Evolutionary conservation across 2,797 vertebrate genomes (phyloP).

Genomic region (Eremophila alpestris): DNA sequence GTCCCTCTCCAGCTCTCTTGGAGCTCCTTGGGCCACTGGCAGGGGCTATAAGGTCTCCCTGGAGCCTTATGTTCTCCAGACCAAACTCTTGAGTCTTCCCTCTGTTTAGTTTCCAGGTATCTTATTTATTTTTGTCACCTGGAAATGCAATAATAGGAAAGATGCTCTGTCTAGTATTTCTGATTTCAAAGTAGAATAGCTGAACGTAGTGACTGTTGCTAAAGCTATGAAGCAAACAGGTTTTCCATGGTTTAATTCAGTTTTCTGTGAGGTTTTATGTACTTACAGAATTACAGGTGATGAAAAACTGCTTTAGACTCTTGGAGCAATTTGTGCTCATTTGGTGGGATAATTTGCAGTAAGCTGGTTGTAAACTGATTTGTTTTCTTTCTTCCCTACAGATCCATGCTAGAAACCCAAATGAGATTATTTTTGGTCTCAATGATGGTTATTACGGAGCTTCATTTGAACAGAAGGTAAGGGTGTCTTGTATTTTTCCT

Average conservation of each 20-base stretch:
- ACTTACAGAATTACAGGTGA: neutral
- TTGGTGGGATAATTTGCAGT: neutral
- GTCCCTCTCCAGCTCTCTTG: neutral
- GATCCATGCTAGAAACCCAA: constrained; percentile 95
- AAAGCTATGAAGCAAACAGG: neutral
- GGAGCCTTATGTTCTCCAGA: neutral
- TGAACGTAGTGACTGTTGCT: neutral
- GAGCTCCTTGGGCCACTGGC: neutral
- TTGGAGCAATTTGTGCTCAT: neutral
- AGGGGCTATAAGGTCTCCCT: neutral
- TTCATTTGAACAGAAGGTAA: constrained; percentile 95
- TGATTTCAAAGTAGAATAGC: neutral
- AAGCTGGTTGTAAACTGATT: neutral
- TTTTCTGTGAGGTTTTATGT: neutral
- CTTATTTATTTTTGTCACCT: neutral
- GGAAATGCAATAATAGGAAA: neutral
- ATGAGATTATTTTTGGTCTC: constrained; percentile 98
- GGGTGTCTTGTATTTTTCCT: neutral
- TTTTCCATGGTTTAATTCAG: neutral
- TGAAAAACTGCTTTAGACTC: neutral
- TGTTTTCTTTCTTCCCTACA: constrained; percentile 46
- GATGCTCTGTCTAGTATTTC: neutral
- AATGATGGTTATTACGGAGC: constrained; percentile 98
- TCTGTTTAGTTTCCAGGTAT: neutral
- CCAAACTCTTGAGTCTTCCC: neutral